Conservation (phyloP, 2,888 invertebrate genomes). For the Xylocampa areola region DNA sequence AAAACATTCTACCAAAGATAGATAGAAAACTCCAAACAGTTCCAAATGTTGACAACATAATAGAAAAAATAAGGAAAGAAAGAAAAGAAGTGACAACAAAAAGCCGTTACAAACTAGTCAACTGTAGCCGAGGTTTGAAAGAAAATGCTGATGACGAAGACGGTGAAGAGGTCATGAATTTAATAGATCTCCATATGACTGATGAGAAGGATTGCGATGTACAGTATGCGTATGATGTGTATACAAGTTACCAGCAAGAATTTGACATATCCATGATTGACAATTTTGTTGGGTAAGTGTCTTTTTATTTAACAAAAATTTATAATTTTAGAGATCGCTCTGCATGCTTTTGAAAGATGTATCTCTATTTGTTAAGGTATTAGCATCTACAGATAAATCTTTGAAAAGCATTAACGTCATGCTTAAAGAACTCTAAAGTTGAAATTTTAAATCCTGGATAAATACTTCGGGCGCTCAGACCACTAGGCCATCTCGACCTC, state of each 20-base stretch:
- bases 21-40: conserved; percentile 72
- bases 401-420: no score
- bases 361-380: no score
- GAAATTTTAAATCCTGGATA: no score
- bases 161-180: conserved; percentile 65
- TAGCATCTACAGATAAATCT: no score
- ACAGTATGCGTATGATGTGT: conserved; percentile 83
- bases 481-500: no score
- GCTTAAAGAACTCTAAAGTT: no score
- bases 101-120: conserved; percentile 82
- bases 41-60: conserved; percentile 75
- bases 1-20: conserved; percentile 73
- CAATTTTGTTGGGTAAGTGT: conserved; percentile 77
- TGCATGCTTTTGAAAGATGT: no score
- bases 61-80: conserved; percentile 81
- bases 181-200: conserved; percentile 77
- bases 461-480: no score
- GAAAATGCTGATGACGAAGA: conserved; percentile 52
- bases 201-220: conserved; percentile 68
- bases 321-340: no score
- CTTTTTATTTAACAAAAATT: no score
- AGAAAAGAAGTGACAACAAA: conserved; percentile 74
- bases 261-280: conserved; percentile 84
- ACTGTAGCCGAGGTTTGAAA: conserved; percentile 79
- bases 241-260: conserved; percentile 78